Base-by-base conservation (phyloP, 2,888 invertebrate species). In the Graphium colonna region DNA sequence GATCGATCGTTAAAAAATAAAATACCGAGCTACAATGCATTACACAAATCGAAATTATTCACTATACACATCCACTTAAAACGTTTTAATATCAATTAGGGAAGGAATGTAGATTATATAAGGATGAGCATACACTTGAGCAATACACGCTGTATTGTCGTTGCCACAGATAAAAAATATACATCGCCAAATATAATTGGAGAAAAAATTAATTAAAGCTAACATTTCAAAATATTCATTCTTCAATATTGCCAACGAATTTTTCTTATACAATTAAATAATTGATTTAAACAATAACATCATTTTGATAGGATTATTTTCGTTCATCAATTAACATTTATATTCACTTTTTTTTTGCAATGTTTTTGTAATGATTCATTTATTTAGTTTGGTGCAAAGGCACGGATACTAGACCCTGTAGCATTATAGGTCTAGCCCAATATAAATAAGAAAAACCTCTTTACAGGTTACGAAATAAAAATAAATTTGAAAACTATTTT, bases 81-180 rank as follows among this genome's bases (percentile, higher is more conserved):
- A 51, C 52, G 44, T 52, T n/a, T 48, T 57, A 58, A 60, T 62
- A 60, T 60, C 52, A 62, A 60, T 54, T 39, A 55, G 57, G 43
- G 56, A n/a, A 47, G 49, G 21, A 55, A 52, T 57, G 75, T 68
- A 67, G 70, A 68, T 66, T n/a, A n/a, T n/a, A n/a, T n/a, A n/a
- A 69, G 74, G 67, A 79, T 86, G 86, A 87, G 87, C 87, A 33
- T 10, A 82, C 67, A 71, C 60, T 85, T 87, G 88, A 87, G 88
- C 88, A 87, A 88, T 80, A 86, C 84, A 69, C 46, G 61, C 38
- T 58, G 84, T 86, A 86, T 86, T 84, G 86, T 85, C 82, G 74
- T 76, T 77, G 78, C 72, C 75, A 79, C 75, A 70, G 63, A 43
- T 57, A 60, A 58, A 64, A 61, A 67, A 59, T 52, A 83, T 75